phyloP scores from a whole-genome alignment of 2,113 vertebrate species.

The Cettia cetti region DNA sequence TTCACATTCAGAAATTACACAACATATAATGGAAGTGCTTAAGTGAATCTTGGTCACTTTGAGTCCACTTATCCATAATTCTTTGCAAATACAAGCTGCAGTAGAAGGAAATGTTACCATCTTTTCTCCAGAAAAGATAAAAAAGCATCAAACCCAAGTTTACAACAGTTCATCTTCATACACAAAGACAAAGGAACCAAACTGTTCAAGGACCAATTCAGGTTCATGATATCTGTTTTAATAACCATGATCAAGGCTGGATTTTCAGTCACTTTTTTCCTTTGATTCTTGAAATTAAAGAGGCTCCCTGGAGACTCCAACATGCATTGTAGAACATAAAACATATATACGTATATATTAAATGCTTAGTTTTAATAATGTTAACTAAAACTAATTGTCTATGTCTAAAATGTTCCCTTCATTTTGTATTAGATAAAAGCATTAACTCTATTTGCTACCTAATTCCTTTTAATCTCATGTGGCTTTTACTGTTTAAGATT shows the following conservation, averaged over 20 bases:
- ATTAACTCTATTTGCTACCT: not conserved
- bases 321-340: not conserved
- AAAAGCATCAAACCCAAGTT: not conserved
- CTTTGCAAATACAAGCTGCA: not conserved
- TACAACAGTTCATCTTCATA: not conserved
- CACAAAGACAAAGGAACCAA: not conserved
- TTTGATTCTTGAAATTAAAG: not conserved
- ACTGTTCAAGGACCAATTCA: not conserved
- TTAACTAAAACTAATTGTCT: not conserved
- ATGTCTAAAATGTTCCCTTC: not conserved
- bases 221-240: not conserved
- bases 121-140: not conserved
- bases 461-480: not conserved
- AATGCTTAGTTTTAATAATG: not conserved
- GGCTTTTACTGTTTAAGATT: not conserved
- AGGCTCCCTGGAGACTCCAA: not conserved
- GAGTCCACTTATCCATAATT: not conserved
- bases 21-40: not conserved
- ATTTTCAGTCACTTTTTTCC: not conserved
- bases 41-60: not conserved
- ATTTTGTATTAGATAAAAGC: not conserved
- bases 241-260: not conserved
- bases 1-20: not conserved
- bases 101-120: not conserved
- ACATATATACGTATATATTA: not conserved